Evolutionary conservation across 2,113 vertebrate genomes (phyloP), one percentile per base, ranked within the genome.

Genomic region (Mormyrus iriodes): DNA sequence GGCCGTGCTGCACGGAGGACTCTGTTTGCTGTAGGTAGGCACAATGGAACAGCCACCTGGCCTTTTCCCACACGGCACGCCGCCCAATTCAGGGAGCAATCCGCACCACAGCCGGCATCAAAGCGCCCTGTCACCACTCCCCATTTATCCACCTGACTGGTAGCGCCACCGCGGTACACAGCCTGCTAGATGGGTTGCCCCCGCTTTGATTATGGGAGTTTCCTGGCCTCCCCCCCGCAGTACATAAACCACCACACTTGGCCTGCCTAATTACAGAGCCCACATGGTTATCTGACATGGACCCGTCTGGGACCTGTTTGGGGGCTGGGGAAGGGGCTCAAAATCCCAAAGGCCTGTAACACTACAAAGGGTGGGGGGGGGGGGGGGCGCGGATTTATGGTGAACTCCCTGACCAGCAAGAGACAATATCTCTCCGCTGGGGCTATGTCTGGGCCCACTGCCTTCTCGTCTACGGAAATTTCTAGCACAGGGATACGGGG

Each of bases 181-280:
- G 44, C 82, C 39, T 19, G 19, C 82, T 10, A 44, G 44, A 84
- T 19, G 39, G 82, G 51, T 5, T 53, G 85, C 85, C 46, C 46
- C 4, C 21, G 49, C 49, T 86, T 86, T 19, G n/a, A 86, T 53
- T 86, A 13, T 13, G 49, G 27, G 19, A 15, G 19, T 87, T 44
- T 39, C 9, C 53, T 31, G 31, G 86, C 15, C 53, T 87, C 84
- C 65, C 65, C 12, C 3, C 31, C 2, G 39, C 19, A 17, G 86
- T 10, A 8, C 1, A 10, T 13, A 53, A 39, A 35, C 46, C 46
- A 39, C 88, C 48, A 24, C 73, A 76, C 49, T 49, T 9, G 13
- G 42, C 24, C 76, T 44, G 19, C 73, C 88, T 89, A 84, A 89
- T 55, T 83, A 58, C 82, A 83, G 76, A 53, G 21, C 49, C 19